Base-by-base conservation (phyloP, 2,888 invertebrate genomes). In the Catonia carolina region DNA sequence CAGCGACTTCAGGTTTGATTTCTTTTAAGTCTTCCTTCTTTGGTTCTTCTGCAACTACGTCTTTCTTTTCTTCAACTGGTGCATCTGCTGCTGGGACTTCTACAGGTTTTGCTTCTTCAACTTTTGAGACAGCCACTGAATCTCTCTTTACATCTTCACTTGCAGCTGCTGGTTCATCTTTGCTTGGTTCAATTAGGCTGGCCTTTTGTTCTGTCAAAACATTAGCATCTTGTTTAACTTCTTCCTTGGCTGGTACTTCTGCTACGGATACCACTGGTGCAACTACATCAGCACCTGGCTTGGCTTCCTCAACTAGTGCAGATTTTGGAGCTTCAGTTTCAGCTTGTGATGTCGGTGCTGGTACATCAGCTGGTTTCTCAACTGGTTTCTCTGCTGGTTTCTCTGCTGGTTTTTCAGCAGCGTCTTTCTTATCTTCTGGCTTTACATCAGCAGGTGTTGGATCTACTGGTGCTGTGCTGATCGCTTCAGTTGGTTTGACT, bases 401-500 rank as follows among this genome's bases (percentile, higher is more conserved):
- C 33, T 53, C 53, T 6, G 53, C 27, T 18, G 53, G 37, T 36
- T 45, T 58, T 15, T 63, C 62, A 62, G 69, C 70, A n/a, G 65
- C 2, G 35, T 55, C 47, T 56, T 56, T 62, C 15, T 60, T 61
- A 10, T 58, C 64, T 22, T 63, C 66, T 22, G 55, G 49, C n/a
- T 36, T 48, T 12, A 51, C 37, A 14, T 59, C 50, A 17, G 57
- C 51, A 50, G 57, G 57, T 22, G 41, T 41, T 17, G 52, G 47
- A 20, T 58, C 49, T 18, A 54, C 58, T 1, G 52, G 54, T 8
- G 36, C 50, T 10, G 39, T 27, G 1, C 66, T 69, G 14, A 62
- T 53, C 63, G 65, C 4, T 70, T 60, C 67, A 61, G 55, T 68
- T 61, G 61, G 66, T 60, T 58, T 65, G 51, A 66, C 62, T 54